These are phyloP conservation scores for Sebastes vulpes DNA, from an alignment of 2,797 vertebrate genomes.

Conservation along the genomic window DNA sequence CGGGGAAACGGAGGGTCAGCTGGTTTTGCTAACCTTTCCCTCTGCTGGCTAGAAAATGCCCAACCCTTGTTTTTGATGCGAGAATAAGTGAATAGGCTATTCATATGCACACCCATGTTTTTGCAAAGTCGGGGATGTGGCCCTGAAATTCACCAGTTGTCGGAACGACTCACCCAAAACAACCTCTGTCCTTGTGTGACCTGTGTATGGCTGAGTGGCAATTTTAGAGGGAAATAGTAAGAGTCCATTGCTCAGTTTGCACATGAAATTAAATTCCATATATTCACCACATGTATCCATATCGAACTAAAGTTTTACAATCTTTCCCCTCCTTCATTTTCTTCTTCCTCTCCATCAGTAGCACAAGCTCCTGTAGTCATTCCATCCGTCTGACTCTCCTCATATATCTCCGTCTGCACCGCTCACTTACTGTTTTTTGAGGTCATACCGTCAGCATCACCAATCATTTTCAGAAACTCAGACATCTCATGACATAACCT, in stretches of 20 bases:
- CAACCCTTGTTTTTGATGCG: slow-evolving; percentile 21
- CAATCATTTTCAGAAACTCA: slow-evolving; percentile 6
- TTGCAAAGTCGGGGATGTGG: slow-evolving; percentile 30
- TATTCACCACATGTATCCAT: not conserved
- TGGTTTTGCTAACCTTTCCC: slow-evolving; percentile 64
- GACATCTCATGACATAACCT: slow-evolving; percentile 18
- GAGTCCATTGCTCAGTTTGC: not conserved
- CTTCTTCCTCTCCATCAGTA: not conserved
- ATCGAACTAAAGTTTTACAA: not conserved
- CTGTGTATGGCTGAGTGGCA: not conserved
- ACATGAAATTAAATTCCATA: not conserved
- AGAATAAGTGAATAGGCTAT: slow-evolving; percentile 38
- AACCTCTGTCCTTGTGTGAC: slow-evolving; percentile 44
- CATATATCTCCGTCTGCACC: slow-evolving; percentile 5
- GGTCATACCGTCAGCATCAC: slow-evolving; percentile 18
- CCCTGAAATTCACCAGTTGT: slow-evolving; percentile 13
- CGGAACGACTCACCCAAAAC: slow-evolving; percentile 34
- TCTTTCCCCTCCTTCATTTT: not conserved
- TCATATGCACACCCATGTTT: slow-evolving; percentile 61
- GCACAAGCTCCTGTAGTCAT: not conserved
- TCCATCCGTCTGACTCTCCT: slow-evolving; percentile 19
- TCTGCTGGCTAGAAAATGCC: slow-evolving; percentile 12
- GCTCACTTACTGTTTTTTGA: not conserved
- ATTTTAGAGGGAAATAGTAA: not conserved
- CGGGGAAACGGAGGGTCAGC: slow-evolving; percentile 61